Conservation (phyloP, 2,888 invertebrate genomes). For the Bombylius major region DNA sequence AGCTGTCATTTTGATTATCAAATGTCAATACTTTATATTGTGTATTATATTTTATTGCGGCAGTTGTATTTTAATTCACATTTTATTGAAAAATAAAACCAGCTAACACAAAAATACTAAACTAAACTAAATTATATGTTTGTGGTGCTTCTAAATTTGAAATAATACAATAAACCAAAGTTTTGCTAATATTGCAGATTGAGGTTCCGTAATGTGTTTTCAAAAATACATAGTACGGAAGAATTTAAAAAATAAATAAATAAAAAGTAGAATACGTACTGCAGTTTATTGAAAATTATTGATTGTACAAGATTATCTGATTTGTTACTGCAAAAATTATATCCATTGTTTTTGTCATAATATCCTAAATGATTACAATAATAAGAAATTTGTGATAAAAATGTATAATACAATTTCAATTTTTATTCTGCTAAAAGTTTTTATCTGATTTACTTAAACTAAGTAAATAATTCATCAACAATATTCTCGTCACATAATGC, state of each 20-base stretch:
- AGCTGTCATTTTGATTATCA: too few relatives aligned
- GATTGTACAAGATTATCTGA: conserved; percentile 65
- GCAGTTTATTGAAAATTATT: conserved; percentile 53
- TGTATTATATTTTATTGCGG: too few relatives aligned
- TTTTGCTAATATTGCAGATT: conserved; percentile 61
- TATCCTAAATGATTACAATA: conserved; percentile 82
- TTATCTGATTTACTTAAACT: conserved; percentile 69
- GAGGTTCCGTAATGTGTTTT: conserved; percentile 58
- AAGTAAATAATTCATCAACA: conserved; percentile 70
- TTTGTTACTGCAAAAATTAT: conserved; percentile 79
- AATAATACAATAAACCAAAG: conserved; percentile 61
- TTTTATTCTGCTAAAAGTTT: too few relatives aligned
- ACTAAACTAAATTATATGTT: too few relatives aligned
- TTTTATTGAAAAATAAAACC: too few relatives aligned
- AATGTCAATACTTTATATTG: too few relatives aligned
- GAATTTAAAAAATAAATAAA: conserved; percentile 1
- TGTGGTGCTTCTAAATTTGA: conserved; percentile 51
- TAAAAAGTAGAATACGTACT: too few relatives aligned
- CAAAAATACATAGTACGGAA: conserved; percentile 24
- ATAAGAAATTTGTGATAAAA: conserved; percentile 36
- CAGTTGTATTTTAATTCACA: too few relatives aligned
- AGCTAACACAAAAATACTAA: too few relatives aligned
- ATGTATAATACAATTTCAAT: background rate
- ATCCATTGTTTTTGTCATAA: conserved; percentile 69
- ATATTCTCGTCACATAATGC: conserved; percentile 63